phyloP scores from a whole-genome alignment of 2,888 invertebrate species.

The Heteromurus nitidus region DNA sequence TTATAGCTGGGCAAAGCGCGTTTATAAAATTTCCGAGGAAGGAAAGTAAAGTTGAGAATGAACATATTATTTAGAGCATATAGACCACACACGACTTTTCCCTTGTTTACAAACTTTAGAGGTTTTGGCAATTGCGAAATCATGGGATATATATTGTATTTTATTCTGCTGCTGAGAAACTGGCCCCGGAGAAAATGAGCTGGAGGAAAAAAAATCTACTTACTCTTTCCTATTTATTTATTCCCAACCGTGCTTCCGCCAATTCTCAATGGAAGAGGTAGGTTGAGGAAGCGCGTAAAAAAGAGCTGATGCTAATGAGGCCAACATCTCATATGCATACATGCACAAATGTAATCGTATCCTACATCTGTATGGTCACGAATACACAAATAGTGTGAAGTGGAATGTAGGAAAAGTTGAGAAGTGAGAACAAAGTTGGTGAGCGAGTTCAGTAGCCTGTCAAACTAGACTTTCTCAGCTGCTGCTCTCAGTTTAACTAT shows the following conservation, averaged over 20 bases:
- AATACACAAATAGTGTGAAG: background rate
- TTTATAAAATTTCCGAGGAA: constrained; percentile 28
- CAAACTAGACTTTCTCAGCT: too few species aligned
- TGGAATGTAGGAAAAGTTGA: background rate
- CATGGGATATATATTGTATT: constrained; percentile 17
- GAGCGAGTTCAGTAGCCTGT: background rate
- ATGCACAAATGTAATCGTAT: too few species aligned
- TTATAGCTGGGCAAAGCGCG: constrained; percentile 21
- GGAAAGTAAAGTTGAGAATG: constrained; percentile 33
- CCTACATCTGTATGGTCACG: background rate
- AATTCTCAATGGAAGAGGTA: background rate
- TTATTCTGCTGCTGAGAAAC: background rate
- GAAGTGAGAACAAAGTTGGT: background rate
- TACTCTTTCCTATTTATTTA: constrained; percentile 32
- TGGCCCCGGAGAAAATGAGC: constrained; percentile 35
- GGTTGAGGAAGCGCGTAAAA: constrained; percentile 6
- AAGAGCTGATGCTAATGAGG: constrained; percentile 3
- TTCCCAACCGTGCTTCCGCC: background rate
- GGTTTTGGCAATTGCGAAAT: constrained; percentile 51
- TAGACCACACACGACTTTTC: background rate
- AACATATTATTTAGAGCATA: constrained; percentile 8
- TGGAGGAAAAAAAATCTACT: background rate
- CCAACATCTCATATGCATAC: too few species aligned
- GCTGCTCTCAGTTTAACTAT: too few species aligned
- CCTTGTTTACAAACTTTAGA: constrained; percentile 35